phyloP scores from a whole-genome alignment of 2,797 vertebrate species.

The Okamejei kenojei region DNA sequence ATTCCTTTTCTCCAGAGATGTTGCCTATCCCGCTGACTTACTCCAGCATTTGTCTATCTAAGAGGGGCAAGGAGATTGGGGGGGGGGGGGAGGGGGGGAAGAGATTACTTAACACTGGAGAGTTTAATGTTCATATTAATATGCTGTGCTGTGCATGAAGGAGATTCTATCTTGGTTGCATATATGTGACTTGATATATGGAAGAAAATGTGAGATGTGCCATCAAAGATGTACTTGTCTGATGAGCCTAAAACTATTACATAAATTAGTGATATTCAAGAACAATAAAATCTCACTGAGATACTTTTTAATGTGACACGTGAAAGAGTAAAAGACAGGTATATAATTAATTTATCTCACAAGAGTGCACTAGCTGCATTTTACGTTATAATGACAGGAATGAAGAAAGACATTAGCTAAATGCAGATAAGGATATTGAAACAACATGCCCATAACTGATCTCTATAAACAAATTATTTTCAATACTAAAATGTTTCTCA shows the following conservation, averaged over 20 bases:
- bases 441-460: background rate
- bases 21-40: too few relatives aligned
- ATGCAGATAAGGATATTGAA: background rate
- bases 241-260: background rate
- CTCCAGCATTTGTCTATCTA: too few relatives aligned
- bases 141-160: background rate
- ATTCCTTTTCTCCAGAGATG: too few relatives aligned
- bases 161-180: background rate
- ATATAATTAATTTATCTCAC: constrained; percentile 17
- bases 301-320: background rate
- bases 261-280: background rate
- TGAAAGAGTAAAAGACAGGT: background rate
- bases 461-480: background rate
- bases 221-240: background rate
- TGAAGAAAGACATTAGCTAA: background rate
- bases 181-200: background rate
- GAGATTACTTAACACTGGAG: too few relatives aligned
- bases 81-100: too few relatives aligned
- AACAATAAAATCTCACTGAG: background rate
- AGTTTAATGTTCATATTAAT: too few relatives aligned
- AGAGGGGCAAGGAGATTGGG: too few relatives aligned
- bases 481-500: background rate
- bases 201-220: background rate
- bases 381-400: background rate
- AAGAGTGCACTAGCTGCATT: background rate